Percentiles rank a stretch among this genome's conserved stretches.
Conservation (phyloP, 2,113 vertebrate genomes). For the Carassius gibelio region DNA sequence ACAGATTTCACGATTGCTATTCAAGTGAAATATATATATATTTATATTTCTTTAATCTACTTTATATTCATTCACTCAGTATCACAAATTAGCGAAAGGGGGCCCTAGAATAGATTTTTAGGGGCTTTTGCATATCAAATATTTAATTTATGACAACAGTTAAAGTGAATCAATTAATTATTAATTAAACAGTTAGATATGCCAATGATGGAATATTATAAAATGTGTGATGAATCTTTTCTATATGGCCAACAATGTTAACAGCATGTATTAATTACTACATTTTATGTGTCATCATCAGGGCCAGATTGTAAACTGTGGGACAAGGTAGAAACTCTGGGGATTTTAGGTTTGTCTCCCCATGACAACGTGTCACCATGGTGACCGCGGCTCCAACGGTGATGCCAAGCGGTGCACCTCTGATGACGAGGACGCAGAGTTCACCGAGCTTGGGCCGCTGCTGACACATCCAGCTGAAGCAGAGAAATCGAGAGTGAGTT, state of each 20-base stretch:
- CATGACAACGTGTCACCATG: conserved; percentile 61
- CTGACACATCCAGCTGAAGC: conserved; percentile 72
- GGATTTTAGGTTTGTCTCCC: conserved; percentile 53
- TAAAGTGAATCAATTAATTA: neutral
- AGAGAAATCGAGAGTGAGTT: conserved; percentile 42
- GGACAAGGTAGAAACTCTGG: conserved; percentile 29
- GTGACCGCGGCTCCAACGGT: conserved; percentile 51
- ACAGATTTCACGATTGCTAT: neutral
- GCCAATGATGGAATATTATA: neutral
- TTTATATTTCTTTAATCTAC: neutral
- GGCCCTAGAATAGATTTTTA: neutral
- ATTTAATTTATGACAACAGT: neutral
- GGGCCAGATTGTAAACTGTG: neutral
- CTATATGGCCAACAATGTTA: neutral
- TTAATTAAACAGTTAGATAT: neutral
- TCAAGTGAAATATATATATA: neutral
- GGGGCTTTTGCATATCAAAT: neutral
- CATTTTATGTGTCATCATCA: conserved; percentile 10
- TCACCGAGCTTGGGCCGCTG: conserved; percentile 83
- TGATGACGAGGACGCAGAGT: conserved; percentile 72
- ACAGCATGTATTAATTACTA: neutral
- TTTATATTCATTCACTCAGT: neutral
- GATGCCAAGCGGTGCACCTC: conserved; percentile 72
- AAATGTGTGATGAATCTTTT: neutral
- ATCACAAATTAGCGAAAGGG: neutral